Conservation (phyloP, 2,113 vertebrate genomes). For the Ornithorhynchus anatinus region DNA sequence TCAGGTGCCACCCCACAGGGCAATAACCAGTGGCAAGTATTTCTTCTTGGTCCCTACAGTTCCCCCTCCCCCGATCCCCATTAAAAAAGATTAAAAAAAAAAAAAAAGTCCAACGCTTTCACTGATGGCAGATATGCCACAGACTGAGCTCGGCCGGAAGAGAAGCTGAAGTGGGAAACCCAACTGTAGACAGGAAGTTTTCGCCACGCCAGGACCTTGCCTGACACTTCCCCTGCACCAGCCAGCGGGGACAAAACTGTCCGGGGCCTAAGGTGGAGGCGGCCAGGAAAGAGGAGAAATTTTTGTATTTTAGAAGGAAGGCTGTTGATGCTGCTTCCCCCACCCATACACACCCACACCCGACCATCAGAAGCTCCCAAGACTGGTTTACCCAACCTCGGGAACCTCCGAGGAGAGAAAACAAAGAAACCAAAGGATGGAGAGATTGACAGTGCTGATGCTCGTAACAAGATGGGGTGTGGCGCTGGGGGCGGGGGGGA, state of each 20-base stretch:
- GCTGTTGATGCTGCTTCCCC: not conserved
- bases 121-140: constrained; percentile 15
- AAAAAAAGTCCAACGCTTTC: not conserved
- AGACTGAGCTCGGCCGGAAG: not conserved
- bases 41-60: too few relatives aligned
- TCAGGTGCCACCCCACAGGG: not conserved
- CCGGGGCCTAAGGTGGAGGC: too few relatives aligned
- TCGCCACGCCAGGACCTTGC: not conserved
- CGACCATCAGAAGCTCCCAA: not conserved
- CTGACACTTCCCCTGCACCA: not conserved
- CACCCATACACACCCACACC: not conserved
- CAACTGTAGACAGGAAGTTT: not conserved
- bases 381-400: not conserved
- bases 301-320: too few relatives aligned
- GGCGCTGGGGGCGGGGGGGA: not conserved
- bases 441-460: not conserved
- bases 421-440: too few relatives aligned
- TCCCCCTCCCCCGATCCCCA: not conserved
- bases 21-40: fast-evolving
- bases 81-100: too few relatives aligned
- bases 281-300: too few relatives aligned
- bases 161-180: not conserved
- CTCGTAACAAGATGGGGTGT: not conserved
- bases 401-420: not conserved
- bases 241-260: not conserved